Percentiles rank a stretch among this genome's conserved stretches.
phyloP scores from a whole-genome alignment of 2,797 vertebrate genomes.

The Gymnothorax reevesii region DNA sequence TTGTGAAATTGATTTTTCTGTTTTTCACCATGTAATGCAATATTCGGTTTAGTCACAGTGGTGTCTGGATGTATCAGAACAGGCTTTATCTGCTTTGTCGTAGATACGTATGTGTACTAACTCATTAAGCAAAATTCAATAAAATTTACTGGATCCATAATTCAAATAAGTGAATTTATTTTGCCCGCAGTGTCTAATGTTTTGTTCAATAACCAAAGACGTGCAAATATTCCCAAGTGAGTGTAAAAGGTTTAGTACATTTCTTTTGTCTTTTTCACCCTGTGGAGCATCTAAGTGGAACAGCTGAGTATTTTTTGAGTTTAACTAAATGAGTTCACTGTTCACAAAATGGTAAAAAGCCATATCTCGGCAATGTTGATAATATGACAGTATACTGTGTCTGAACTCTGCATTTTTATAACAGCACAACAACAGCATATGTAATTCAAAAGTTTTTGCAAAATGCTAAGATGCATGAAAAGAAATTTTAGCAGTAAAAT shows the following conservation, averaged over 20 bases:
- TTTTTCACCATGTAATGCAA: constrained; percentile 66
- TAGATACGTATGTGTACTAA: not conserved
- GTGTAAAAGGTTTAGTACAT: not conserved
- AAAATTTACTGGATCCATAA: constrained; percentile 6
- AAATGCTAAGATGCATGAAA: constrained; percentile 60
- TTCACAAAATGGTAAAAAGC: not conserved
- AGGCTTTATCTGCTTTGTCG: constrained; percentile 13
- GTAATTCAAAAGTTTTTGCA: constrained; percentile 60
- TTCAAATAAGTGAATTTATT: constrained; percentile 13
- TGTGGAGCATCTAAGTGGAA: not conserved
- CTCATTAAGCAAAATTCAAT: not conserved
- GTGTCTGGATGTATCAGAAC: constrained; percentile 60
- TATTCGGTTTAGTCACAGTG: constrained; percentile 45
- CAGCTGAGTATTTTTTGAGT: not conserved
- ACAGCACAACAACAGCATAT: constrained; percentile 53
- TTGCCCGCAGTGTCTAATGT: not conserved
- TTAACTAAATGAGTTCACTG: not conserved
- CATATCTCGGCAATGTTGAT: not conserved
- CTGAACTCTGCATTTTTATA: not conserved
- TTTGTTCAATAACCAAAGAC: not conserved
- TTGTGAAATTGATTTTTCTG: constrained; percentile 72
- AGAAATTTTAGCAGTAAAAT: constrained; percentile 66
- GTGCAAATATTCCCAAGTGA: not conserved
- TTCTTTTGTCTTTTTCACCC: not conserved
- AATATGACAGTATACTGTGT: not conserved